Percentiles rank a stretch among this genome's conserved stretches.
phyloP scores from a whole-genome alignment of 2,888 invertebrate species.

The Thyatira batis region DNA sequence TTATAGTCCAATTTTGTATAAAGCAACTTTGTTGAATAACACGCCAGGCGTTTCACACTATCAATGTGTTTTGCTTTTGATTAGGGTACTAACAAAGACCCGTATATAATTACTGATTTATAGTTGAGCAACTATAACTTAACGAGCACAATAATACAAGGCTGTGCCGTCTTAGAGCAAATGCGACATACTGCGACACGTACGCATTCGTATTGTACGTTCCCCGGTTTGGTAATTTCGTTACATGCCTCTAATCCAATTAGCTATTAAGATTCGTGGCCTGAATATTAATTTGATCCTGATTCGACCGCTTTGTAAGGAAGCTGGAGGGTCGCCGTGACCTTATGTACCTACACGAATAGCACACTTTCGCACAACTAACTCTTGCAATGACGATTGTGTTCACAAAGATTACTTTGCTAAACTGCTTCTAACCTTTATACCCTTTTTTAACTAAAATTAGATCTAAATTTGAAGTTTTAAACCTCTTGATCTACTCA shows the following conservation, averaged over 20 bases:
- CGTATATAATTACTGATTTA: constrained; percentile 72
- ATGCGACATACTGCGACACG: constrained; percentile 55
- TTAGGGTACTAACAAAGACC: constrained; percentile 46
- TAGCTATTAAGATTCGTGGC: constrained; percentile 81
- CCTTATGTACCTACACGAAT: constrained; percentile 59
- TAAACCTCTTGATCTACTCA: no score
- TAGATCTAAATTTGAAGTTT: no score
- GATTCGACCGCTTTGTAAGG: constrained; percentile 66
- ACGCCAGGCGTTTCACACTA: not conserved
- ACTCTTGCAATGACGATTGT: constrained; percentile 37
- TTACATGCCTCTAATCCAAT: constrained; percentile 81
- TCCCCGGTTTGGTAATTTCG: constrained; percentile 78
- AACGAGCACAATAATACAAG: constrained; percentile 58
- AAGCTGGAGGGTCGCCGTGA: constrained; percentile 46
- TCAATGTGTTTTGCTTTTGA: not conserved
- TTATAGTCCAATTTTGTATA: not conserved
- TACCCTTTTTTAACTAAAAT: not conserved
- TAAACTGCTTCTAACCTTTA: not conserved
- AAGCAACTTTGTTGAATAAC: not conserved
- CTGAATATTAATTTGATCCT: constrained; percentile 76
- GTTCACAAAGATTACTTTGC: constrained; percentile 9
- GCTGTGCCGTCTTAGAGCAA: constrained; percentile 18
- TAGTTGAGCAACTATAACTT: constrained; percentile 53
- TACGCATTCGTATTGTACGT: constrained; percentile 69
- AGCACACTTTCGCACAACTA: constrained; percentile 15